Base-by-base conservation (phyloP, 2,113 vertebrate species). In the Dolichotis patagonum region DNA sequence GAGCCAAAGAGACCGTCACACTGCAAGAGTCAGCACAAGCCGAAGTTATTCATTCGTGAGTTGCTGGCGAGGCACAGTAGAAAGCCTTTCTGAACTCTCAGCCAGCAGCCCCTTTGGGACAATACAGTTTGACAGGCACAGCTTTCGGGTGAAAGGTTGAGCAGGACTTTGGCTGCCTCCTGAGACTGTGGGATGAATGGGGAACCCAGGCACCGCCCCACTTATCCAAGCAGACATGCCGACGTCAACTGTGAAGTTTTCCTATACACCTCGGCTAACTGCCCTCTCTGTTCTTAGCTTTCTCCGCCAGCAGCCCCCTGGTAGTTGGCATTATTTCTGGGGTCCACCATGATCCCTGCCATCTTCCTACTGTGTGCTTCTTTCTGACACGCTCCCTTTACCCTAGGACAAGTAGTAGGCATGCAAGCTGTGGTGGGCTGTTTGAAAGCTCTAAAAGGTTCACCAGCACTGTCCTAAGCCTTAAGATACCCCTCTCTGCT, bases 141-240 rank as follows among this genome's bases (percentile, higher is more conserved):
- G 60, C 60, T 0, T 58, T 69, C 43, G 69, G 69, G 43, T 14
- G 14, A 69, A 85, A 87, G 35, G 8, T 38, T 77, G 11, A 28
- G 46, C n/a, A 60, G 65, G 62, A 84, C n/a, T 84, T 81, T 77
- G 41, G 56, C n/a, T 12, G 58, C 38, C 58, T 43, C 0, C 35
- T 35, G 60, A 32, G 38, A 20, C 28, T 19, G 46, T 38, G 26
- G 32, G 28, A 35, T 26, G 4, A 19, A n/a, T 46, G 17, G 13
- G 1, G 75, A 43, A 24, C 1, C 10, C 1, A 32, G 60, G 12
- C 19, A 4, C 6, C 1, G 11, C 75, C 41, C 56, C 22, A 8
- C 46, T 22, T 13, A 26, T 12, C 49, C 49, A 52, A 52, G 49
- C 49, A 52, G 49, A 10, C 49, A 52, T 11, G 49, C 49, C 49